These are phyloP conservation scores for Idaea aversata DNA, from an alignment of 2,888 invertebrate genomes.

Conservation along the genomic window DNA sequence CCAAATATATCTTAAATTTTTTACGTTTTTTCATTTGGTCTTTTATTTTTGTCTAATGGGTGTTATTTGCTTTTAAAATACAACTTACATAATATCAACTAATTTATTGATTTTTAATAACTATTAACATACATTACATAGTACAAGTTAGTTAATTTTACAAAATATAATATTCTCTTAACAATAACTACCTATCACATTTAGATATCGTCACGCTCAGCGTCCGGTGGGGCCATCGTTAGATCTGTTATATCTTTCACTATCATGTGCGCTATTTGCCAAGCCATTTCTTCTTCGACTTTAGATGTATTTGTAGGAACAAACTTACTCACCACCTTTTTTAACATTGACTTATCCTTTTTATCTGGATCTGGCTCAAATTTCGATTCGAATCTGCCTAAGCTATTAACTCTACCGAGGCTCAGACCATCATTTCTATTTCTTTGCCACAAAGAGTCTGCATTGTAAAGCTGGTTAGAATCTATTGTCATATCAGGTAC, in stretches of 20 bases:
- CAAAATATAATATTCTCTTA: conserved; percentile 53
- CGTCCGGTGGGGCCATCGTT: conserved; percentile 83
- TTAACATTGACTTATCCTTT: conserved; percentile 68
- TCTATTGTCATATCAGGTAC: conserved; percentile 89
- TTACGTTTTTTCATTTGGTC: not conserved
- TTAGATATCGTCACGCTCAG: conserved; percentile 57
- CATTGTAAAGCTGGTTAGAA: conserved; percentile 90
- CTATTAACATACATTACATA: conserved; percentile 38
- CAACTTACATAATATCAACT: not conserved
- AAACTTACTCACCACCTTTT: conserved; percentile 86
- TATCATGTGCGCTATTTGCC: conserved; percentile 98
- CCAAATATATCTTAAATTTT: not conserved
- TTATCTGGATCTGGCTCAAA: conserved; percentile 89
- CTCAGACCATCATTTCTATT: conserved; percentile 87
- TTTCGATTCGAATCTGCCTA: conserved; percentile 95
- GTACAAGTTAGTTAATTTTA: conserved; percentile 47
- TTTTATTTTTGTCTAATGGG: not conserved
- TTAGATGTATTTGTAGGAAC: conserved; percentile 92
- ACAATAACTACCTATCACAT: conserved; percentile 49
- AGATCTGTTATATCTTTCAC: conserved; percentile 95
- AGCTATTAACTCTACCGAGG: conserved; percentile 91
- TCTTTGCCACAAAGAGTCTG: conserved; percentile 93
- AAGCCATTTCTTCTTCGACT: conserved; percentile 97
- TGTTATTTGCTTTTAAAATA: not conserved
- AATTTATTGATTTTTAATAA: conserved; percentile 22